Evolutionary conservation across 2,888 invertebrate species (phyloP), one percentile per base, ranked within the genome.

Genomic region (Dryobotodes eremita): DNA sequence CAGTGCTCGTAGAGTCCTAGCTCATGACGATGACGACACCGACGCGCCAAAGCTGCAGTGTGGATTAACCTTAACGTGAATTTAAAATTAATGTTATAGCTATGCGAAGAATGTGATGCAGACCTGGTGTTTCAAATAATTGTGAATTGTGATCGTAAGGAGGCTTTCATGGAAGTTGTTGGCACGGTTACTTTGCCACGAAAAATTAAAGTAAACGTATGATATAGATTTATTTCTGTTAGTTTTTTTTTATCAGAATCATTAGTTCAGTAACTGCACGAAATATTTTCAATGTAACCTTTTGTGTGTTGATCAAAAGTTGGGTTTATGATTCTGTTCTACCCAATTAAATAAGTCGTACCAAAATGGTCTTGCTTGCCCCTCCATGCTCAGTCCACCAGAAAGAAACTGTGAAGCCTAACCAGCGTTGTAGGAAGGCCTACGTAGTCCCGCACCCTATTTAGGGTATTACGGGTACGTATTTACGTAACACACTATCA

Each of bases 131-230:
- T 98, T 79, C 92, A 97, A 77, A 95, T 98, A 46, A 95, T 97
- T 57, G 94, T 98, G 42, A 93, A 97, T 73, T 91, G 93, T 26
- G 95, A 97, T 15, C 95, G 97, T 0, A 96, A 97, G 90, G 98
- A 98, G 90, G 98, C 97, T 2, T 96, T 96, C 59, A 96, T 98
- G 42, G 97, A 98, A 90, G 97, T 97, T 0, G 94, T 98, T 31
- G 97, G 97, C 46, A 90, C 93, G 20, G 91, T 93, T 72, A 90
- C 95, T 74, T 92, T 98, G 66, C 93, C 96, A 6, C 93, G 96
- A 75, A 97, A 97, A 91, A 90, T 95, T 77, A 96, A 97, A 90
- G 96, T 97, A 88, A 71, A 71, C 31, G 85, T 84, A 84, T 57
- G 84, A 50, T 13, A 26, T 15, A 26, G 13, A 36, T 48, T 50